phyloP scores from a whole-genome alignment of 1,140 invertebrate species.

The Bombus difficillimus region DNA sequence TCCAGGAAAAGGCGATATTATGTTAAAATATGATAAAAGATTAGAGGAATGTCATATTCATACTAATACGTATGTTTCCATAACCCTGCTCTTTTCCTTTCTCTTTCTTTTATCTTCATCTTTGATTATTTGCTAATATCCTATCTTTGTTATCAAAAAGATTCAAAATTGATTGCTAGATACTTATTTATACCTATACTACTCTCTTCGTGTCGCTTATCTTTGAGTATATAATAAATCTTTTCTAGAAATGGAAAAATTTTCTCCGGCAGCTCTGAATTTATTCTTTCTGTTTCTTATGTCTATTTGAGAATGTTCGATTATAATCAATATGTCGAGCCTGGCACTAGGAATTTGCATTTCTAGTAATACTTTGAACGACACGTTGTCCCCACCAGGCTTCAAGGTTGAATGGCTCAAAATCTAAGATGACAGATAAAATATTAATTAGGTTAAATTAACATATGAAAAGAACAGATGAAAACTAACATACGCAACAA shows the following conservation, averaged over 20 bases:
- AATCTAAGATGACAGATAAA: constrained; percentile 77
- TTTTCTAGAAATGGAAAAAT: constrained; percentile 46
- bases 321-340: constrained; percentile 74
- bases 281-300: constrained; percentile 79
- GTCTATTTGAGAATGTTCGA: constrained; percentile 79
- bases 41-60: constrained; percentile 59
- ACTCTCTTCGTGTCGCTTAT: constrained; percentile 19
- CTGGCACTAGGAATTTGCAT: constrained; percentile 81
- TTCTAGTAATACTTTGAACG: constrained; percentile 82
- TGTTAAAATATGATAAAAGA: constrained; percentile 50
- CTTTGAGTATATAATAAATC: constrained; percentile 44
- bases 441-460: not conserved
- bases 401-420: constrained; percentile 86
- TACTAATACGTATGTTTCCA: constrained; percentile 28
- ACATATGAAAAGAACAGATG: not conserved
- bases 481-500: not conserved
- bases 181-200: constrained; percentile 52
- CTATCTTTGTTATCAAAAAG: constrained; percentile 57
- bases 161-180: constrained; percentile 47
- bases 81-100: constrained; percentile 30
- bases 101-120: constrained; percentile 11
- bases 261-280: constrained; percentile 40
- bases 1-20: constrained; percentile 35
- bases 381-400: constrained; percentile 85
- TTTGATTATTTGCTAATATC: constrained; percentile 41